These are phyloP conservation scores for Sciaenops ocellatus DNA, from an alignment of 2,797 vertebrate genomes.

Conservation along the genomic window DNA sequence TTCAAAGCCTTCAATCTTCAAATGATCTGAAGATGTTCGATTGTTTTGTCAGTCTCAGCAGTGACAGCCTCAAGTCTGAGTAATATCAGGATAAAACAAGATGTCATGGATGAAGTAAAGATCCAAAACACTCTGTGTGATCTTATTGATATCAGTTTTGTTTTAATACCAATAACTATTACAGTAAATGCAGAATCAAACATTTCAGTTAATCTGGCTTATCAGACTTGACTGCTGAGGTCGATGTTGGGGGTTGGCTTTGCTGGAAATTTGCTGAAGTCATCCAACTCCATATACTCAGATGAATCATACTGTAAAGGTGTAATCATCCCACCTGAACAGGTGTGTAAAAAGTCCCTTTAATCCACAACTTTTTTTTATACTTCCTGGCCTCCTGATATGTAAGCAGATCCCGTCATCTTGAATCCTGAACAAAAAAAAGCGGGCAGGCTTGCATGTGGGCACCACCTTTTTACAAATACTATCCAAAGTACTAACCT, in stretches of 20 bases:
- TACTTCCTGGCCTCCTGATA: slow-evolving; percentile 18
- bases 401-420: background rate
- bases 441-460: background rate
- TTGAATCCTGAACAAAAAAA: slow-evolving; percentile 1
- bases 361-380: slow-evolving; percentile 2
- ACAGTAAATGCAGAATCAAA: slow-evolving; percentile 15
- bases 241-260: slow-evolving; percentile 11
- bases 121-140: background rate
- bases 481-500: background rate
- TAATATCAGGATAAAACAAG: slow-evolving; percentile 3
- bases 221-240: slow-evolving; percentile 22
- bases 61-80: background rate
- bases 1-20: slow-evolving; percentile 6
- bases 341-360: slow-evolving; percentile 63
- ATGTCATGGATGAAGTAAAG: background rate
- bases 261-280: slow-evolving; percentile 60
- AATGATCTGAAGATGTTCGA: slow-evolving; percentile 1
- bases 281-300: slow-evolving; percentile 48
- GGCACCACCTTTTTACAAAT: background rate
- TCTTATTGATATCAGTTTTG: background rate
- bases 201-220: background rate
- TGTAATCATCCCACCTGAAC: slow-evolving; percentile 66
- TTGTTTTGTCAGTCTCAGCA: slow-evolving; percentile 14
- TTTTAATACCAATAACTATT: background rate
- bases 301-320: slow-evolving; percentile 52